Evolutionary conservation across 2,113 vertebrate species (phyloP).

Genomic region (Atlantisia rogersi): DNA sequence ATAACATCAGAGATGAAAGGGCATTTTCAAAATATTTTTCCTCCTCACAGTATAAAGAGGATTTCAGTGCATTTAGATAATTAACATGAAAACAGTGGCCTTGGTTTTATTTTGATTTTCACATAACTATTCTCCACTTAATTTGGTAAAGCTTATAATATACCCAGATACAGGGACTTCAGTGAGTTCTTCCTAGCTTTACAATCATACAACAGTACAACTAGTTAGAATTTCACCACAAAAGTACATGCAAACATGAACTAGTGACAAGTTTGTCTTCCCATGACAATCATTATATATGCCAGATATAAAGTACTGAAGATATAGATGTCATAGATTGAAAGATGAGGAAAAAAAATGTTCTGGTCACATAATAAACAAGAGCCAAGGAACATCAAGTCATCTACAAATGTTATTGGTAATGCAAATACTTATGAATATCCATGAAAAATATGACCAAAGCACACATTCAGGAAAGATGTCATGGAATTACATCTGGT

Average conservation of each 20-base stretch:
- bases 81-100: conserved; percentile 34
- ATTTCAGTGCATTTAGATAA: conserved; percentile 70
- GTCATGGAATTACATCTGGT: not conserved
- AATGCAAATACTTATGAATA: not conserved
- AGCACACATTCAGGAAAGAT: not conserved
- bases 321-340: not conserved
- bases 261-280: not conserved
- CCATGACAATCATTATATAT: not conserved
- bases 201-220: not conserved
- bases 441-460: not conserved
- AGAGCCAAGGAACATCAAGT: not conserved
- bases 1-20: conserved; percentile 41
- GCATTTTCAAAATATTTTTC: conserved; percentile 33
- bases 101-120: conserved; percentile 51
- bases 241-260: not conserved
- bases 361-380: not conserved
- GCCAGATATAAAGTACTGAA: not conserved
- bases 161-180: not conserved
- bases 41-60: conserved; percentile 44
- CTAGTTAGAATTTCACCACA: not conserved
- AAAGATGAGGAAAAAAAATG: not conserved
- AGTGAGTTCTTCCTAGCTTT: not conserved
- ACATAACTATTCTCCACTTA: conserved; percentile 26
- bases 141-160: conserved; percentile 14
- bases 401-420: not conserved